These are phyloP conservation scores for Dryomyza anilis DNA, from an alignment of 2,888 invertebrate species.

Conservation along the genomic window DNA sequence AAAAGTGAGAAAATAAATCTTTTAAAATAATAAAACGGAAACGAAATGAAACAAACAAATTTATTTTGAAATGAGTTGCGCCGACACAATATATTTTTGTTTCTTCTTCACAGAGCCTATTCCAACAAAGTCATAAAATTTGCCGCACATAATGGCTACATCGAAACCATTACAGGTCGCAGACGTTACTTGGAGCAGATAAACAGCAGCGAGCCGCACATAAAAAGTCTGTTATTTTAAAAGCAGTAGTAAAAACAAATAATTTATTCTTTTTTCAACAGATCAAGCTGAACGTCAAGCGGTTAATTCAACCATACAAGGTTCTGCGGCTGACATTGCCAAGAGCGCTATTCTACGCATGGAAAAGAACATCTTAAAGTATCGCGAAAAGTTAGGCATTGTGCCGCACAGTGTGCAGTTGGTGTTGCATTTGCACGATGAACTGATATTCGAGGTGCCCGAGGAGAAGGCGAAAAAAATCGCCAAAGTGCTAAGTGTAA, in stretches of 20 bases:
- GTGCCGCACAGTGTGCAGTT: conserved; percentile 65
- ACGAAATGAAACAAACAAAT: too few species aligned
- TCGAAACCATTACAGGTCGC: conserved; percentile 82
- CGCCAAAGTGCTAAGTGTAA: conserved; percentile 69
- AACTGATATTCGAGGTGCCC: conserved; percentile 89
- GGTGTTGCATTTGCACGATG: conserved; percentile 93
- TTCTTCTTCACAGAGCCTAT: conserved; percentile 43
- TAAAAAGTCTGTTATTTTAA: conserved; percentile 71
- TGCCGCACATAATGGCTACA: conserved; percentile 75
- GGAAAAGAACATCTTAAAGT: conserved; percentile 65
- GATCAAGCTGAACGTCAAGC: conserved; percentile 94
- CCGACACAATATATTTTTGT: not conserved
- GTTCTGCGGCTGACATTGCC: conserved; percentile 94
- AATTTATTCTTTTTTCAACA: conserved; percentile 47
- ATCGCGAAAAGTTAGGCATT: conserved; percentile 52
- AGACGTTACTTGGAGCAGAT: conserved; percentile 80
- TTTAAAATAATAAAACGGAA: too few species aligned
- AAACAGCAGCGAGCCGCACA: conserved; percentile 65
- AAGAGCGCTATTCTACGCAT: conserved; percentile 88
- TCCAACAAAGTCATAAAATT: conserved; percentile 64
- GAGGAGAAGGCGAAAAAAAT: conserved; percentile 65
- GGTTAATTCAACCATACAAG: conserved; percentile 93
- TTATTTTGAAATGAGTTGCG: not conserved
- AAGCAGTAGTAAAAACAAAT: not conserved
- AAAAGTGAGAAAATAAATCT: too few species aligned